phyloP scores from a whole-genome alignment of 2,113 vertebrate genomes.

The Leucoraja erinaceus region DNA sequence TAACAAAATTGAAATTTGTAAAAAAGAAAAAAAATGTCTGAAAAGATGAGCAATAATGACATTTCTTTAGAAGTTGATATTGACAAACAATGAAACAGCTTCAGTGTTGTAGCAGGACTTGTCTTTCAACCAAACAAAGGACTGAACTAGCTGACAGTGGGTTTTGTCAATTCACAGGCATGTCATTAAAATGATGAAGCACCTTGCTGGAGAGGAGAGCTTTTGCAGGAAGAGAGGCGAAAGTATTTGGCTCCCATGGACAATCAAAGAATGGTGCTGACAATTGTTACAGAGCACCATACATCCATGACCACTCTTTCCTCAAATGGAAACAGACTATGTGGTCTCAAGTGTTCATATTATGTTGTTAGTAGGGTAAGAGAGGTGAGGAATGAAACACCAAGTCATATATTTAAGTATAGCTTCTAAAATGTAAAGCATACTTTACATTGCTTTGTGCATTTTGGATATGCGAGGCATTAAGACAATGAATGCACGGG shows the following conservation, averaged over 20 bases:
- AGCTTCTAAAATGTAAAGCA: constrained; percentile 19
- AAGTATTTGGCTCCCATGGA: background rate
- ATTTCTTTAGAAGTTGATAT: background rate
- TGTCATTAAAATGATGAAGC: constrained; percentile 29
- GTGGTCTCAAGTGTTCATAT: background rate
- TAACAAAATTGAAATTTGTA: background rate
- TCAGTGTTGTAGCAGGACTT: background rate
- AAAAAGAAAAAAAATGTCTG: background rate
- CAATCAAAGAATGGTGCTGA: constrained; percentile 31
- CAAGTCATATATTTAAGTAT: background rate
- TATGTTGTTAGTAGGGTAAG: background rate
- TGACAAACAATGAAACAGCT: background rate
- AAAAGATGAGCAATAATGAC: background rate
- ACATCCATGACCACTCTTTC: constrained; percentile 7
- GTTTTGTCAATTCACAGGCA: constrained; percentile 6
- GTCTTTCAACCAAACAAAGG: background rate
- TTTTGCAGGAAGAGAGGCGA: background rate
- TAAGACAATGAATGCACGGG: background rate
- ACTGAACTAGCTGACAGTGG: background rate
- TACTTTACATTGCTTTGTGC: background rate
- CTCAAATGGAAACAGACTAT: constrained; percentile 12
- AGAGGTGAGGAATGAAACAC: background rate
- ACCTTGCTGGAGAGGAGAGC: background rate
- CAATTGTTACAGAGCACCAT: constrained; percentile 18
- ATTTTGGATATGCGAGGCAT: background rate